phyloP scores from a whole-genome alignment of 2,113 vertebrate genomes.

The Micronycteris hirsuta region DNA sequence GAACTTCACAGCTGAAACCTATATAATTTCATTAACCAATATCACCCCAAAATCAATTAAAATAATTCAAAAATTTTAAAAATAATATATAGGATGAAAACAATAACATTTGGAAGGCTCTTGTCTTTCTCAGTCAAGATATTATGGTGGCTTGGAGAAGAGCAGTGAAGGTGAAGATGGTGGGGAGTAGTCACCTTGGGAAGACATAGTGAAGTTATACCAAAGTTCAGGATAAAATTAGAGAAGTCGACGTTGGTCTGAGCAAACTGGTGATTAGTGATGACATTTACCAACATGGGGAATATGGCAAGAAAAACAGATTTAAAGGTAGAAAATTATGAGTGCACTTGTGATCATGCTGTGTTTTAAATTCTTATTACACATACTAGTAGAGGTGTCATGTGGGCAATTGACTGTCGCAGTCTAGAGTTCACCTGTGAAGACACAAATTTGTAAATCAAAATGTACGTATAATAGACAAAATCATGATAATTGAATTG shows the following conservation, averaged over 20 bases:
- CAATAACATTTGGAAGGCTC: background rate
- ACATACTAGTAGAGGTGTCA: background rate
- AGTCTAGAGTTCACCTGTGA: background rate
- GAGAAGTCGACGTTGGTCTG: background rate
- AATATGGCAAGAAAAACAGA: background rate
- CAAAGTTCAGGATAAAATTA: background rate
- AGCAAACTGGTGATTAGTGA: background rate
- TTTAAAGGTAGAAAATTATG: background rate
- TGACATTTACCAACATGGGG: background rate
- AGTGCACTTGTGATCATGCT: background rate
- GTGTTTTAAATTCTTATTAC: background rate
- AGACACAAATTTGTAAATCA: background rate
- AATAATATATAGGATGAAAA: background rate
- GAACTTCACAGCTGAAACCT: too few relatives aligned
- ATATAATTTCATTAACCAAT: too few relatives aligned
- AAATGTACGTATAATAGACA: background rate
- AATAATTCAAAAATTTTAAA: background rate
- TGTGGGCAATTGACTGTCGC: background rate
- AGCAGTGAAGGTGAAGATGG: background rate
- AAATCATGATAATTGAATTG: background rate
- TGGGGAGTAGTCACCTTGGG: background rate
- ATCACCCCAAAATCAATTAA: background rate
- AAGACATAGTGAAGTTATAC: background rate
- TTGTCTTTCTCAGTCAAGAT: background rate
- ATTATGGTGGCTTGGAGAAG: background rate